phyloP scores from a whole-genome alignment of 2,888 invertebrate species.

The Endomychus coccineus region DNA sequence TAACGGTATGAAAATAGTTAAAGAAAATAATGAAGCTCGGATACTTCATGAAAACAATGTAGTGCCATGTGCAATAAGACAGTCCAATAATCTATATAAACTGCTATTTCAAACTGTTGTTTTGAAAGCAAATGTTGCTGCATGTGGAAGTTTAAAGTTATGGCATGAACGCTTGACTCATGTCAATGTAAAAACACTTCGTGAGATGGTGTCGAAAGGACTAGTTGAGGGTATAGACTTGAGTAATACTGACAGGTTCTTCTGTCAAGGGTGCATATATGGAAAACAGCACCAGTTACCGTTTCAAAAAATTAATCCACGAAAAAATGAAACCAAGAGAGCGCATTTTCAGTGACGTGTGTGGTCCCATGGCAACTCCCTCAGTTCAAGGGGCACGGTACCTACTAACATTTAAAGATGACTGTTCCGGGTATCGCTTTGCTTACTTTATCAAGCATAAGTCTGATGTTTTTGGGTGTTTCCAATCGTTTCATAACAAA shows the following conservation, averaged over 20 bases:
- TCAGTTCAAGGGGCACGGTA: slow-evolving; percentile 17
- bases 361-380: slow-evolving; percentile 16
- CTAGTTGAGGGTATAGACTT: slow-evolving; percentile 7
- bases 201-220: slow-evolving; percentile 9
- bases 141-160: slow-evolving; percentile 1
- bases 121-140: background rate
- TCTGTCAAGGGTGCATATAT: slow-evolving; percentile 19
- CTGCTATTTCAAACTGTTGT: slow-evolving; percentile 17
- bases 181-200: slow-evolving; percentile 9
- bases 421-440: slow-evolving; percentile 11
- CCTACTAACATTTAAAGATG: slow-evolving; percentile 18
- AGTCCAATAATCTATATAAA: slow-evolving; percentile 24
- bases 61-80: slow-evolving; percentile 18
- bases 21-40: slow-evolving; percentile 20
- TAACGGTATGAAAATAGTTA: slow-evolving; percentile 27
- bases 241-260: slow-evolving; percentile 13
- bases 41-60: slow-evolving; percentile 17
- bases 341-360: slow-evolving; percentile 17
- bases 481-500: slow-evolving; percentile 11
- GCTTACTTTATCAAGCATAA: slow-evolving; percentile 18
- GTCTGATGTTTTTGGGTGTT: slow-evolving; percentile 15
- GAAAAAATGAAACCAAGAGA: slow-evolving; percentile 18
- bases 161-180: slow-evolving; percentile 2
- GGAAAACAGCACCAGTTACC: slow-evolving; percentile 19
- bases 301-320: slow-evolving; percentile 10